A percentile compares a stretch with the other conserved stretches of the same genome.
phyloP scores from a whole-genome alignment of 2,113 vertebrate species.

The Sciurus niger region DNA sequence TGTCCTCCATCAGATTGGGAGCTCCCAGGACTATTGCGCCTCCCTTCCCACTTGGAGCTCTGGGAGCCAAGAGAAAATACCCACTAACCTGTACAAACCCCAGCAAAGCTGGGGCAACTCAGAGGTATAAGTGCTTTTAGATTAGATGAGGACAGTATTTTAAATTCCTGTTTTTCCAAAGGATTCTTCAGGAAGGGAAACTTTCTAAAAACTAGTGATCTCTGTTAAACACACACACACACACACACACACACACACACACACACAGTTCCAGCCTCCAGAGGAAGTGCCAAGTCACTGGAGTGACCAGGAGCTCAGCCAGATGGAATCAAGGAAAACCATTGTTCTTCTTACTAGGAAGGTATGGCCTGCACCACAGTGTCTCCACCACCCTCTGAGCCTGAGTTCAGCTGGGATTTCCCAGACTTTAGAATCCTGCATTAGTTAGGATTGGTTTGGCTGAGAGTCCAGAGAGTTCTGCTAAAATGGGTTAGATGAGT shows the following conservation, averaged over 20 bases:
- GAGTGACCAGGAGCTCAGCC: constrained; percentile 72
- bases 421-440: not conserved
- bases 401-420: not conserved
- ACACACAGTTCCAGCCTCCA: constrained; percentile 69
- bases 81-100: not conserved
- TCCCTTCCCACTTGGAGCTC: not conserved
- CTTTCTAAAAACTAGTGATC: constrained; percentile 77
- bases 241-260: too few relatives aligned
- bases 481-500: not conserved
- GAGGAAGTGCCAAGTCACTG: constrained; percentile 82
- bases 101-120: not conserved
- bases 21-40: not conserved
- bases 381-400: constrained; percentile 66
- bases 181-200: constrained; percentile 79
- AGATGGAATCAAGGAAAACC: constrained; percentile 70
- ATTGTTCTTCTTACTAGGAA: constrained; percentile 67
- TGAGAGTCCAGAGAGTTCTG: constrained; percentile 2
- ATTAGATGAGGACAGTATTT: constrained; percentile 51
- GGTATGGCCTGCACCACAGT: not conserved
- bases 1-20: not conserved
- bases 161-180: constrained; percentile 47
- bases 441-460: not conserved
- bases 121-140: not conserved
- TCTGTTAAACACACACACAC: constrained; percentile 44
- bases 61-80: not conserved